Evolutionary conservation across 2,113 vertebrate genomes (phyloP).

Genomic region (Kryptolebias marmoratus): DNA sequence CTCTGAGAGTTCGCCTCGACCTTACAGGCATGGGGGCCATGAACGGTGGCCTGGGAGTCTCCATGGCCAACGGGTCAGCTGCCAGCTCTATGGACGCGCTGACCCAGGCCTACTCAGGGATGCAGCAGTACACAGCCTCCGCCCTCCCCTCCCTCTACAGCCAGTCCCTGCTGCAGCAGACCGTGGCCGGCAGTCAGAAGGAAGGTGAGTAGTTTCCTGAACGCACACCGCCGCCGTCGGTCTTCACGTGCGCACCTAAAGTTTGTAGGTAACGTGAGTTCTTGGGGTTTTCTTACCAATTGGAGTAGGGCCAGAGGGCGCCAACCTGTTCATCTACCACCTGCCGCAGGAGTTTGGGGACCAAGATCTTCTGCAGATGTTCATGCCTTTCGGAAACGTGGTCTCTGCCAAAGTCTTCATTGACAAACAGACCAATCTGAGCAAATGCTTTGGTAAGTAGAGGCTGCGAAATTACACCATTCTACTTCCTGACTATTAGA

Average conservation of each 20-base stretch:
- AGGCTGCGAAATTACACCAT: not conserved
- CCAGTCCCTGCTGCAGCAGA: slow-evolving; percentile 94
- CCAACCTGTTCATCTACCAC: slow-evolving; percentile 99
- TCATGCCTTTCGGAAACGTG: slow-evolving; percentile 99
- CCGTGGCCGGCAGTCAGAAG: slow-evolving; percentile 96
- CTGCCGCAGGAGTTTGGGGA: slow-evolving; percentile 99
- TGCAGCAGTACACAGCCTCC: slow-evolving; percentile 97
- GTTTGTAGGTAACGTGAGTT: slow-evolving; percentile 39
- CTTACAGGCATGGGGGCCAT: slow-evolving; percentile 90
- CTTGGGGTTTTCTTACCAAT: slow-evolving; percentile 47
- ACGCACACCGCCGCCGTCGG: not conserved
- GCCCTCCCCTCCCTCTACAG: slow-evolving; percentile 96
- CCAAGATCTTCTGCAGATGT: slow-evolving; percentile 99
- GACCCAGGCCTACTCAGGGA: slow-evolving; percentile 99
- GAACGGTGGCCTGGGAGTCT: slow-evolving; percentile 94
- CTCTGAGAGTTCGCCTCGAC: not conserved
- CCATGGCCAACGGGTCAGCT: slow-evolving; percentile 92
- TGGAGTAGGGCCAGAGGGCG: slow-evolving; percentile 93
- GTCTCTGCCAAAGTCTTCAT: slow-evolving; percentile 99
- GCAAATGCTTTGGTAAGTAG: slow-evolving; percentile 98
- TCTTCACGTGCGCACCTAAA: not conserved
- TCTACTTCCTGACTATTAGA: too few relatives aligned
- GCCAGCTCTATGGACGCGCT: slow-evolving; percentile 97
- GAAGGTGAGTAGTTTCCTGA: slow-evolving; percentile 85
- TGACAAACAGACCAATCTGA: slow-evolving; percentile 99